phyloP scores from a whole-genome alignment of 2,888 invertebrate genomes.

The Abrostola tripartita region DNA sequence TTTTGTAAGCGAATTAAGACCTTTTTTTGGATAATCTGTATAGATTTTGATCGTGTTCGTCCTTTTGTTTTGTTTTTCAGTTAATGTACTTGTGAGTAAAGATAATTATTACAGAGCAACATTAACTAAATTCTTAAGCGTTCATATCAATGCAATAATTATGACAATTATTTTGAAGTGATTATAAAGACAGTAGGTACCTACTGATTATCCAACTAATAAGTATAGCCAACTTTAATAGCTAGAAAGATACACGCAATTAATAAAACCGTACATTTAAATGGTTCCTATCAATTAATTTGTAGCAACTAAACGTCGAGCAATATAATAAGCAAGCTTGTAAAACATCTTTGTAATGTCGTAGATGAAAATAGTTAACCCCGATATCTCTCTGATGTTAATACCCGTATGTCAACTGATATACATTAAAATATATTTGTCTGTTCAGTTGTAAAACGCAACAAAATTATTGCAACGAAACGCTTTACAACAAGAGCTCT shows the following conservation, averaged over 20 bases:
- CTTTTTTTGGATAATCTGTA: conserved; percentile 43
- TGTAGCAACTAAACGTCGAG: conserved; percentile 21
- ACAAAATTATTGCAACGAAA: conserved; percentile 61
- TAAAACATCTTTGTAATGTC: conserved; percentile 39
- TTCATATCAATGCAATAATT: no score
- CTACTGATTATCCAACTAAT: no score
- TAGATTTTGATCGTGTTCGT: conserved; percentile 30
- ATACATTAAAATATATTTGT: conserved; percentile 56
- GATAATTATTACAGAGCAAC: not conserved
- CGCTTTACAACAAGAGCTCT: conserved; percentile 63
- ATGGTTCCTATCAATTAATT: conserved; percentile 40
- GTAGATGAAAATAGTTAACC: conserved; percentile 55
- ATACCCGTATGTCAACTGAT: conserved; percentile 54
- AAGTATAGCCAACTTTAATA: no score
- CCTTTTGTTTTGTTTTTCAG: conserved; percentile 10
- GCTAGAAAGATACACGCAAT: not conserved
- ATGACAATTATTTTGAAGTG: no score
- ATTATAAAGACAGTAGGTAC: no score
- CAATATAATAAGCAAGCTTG: conserved; percentile 29
- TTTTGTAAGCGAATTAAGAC: conserved; percentile 58
- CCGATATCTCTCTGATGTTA: conserved; percentile 46
- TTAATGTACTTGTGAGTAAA: not conserved
- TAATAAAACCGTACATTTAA: conserved; percentile 22
- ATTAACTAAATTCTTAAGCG: no score
- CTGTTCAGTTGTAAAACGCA: conserved; percentile 55